Conservation (phyloP, 2,888 invertebrate genomes). For the Pycnomerus fuliginosus region DNA sequence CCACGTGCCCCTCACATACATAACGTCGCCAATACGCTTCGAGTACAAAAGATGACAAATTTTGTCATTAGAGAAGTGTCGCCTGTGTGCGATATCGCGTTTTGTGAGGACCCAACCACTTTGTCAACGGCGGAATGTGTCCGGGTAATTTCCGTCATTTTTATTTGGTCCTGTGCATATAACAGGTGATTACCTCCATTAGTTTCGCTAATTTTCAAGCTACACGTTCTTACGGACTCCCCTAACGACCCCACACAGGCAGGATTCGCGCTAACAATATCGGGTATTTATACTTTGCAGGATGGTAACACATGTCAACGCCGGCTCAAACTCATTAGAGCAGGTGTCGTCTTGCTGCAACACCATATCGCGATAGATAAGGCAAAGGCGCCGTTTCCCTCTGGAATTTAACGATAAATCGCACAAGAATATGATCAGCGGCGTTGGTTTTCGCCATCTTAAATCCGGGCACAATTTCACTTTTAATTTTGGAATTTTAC, state of each 20-base stretch:
- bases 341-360: conserved; percentile 19
- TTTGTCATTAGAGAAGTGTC: conserved; percentile 45
- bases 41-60: conserved; percentile 47
- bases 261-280: conserved; percentile 9
- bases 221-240: not conserved
- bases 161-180: conserved; percentile 35
- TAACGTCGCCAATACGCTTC: conserved; percentile 46
- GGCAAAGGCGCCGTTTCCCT: too few species aligned
- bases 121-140: conserved; percentile 42
- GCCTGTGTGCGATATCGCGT: conserved; percentile 40
- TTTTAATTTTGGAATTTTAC: too few species aligned
- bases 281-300: conserved; percentile 16
- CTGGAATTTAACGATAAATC: too few species aligned
- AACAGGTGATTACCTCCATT: conserved; percentile 38
- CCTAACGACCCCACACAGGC: too few species aligned
- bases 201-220: conserved; percentile 33
- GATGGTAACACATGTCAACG: conserved; percentile 18
- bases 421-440: too few species aligned
- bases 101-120: conserved; percentile 39
- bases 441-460: too few species aligned
- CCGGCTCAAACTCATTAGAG: conserved; percentile 19
- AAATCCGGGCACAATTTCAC: too few species aligned
- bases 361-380: not conserved
- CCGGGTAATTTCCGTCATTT: conserved; percentile 43
- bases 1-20: conserved; percentile 37